Percentiles rank a stretch among this genome's conserved stretches.
phyloP scores from a whole-genome alignment of 2,797 vertebrate genomes.

The Aphelocoma californica region DNA sequence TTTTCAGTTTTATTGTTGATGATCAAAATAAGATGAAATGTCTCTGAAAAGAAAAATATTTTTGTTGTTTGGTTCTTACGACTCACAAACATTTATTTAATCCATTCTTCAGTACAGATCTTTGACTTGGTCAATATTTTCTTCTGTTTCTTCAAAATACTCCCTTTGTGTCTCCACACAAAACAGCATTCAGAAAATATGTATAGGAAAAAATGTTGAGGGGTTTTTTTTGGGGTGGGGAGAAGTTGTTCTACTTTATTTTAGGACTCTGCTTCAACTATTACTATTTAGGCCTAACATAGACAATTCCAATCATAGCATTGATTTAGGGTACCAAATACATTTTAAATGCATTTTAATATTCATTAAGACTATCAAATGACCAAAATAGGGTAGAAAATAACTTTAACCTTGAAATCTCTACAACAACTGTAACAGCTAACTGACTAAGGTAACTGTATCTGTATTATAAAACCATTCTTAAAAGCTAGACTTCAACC shows the following conservation, averaged over 20 bases:
- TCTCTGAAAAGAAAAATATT: slow-evolving; percentile 67
- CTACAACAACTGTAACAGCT: not conserved
- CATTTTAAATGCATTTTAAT: not conserved
- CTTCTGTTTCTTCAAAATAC: slow-evolving; percentile 63
- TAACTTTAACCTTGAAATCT: not conserved
- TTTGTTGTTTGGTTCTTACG: slow-evolving; percentile 64
- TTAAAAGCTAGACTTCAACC: not conserved
- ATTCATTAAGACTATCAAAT: not conserved
- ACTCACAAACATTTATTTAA: slow-evolving; percentile 72
- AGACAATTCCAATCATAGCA: not conserved
- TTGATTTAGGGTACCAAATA: not conserved
- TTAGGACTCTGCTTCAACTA: not conserved
- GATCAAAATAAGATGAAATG: slow-evolving; percentile 68
- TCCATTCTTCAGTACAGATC: slow-evolving; percentile 65
- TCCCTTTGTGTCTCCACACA: slow-evolving; percentile 64
- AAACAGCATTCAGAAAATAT: slow-evolving; percentile 54
- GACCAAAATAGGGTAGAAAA: not conserved
- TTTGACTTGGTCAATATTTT: slow-evolving; percentile 71
- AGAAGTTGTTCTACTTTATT: not conserved
- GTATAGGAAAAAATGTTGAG: not conserved
- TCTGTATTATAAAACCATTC: not conserved
- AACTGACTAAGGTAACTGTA: not conserved
- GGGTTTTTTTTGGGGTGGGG: rapidly evolving
- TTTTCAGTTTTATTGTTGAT: slow-evolving; percentile 64
- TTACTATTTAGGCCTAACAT: not conserved